Conservation (phyloP, 2,888 invertebrate species). For the Mimachlamys varia region DNA sequence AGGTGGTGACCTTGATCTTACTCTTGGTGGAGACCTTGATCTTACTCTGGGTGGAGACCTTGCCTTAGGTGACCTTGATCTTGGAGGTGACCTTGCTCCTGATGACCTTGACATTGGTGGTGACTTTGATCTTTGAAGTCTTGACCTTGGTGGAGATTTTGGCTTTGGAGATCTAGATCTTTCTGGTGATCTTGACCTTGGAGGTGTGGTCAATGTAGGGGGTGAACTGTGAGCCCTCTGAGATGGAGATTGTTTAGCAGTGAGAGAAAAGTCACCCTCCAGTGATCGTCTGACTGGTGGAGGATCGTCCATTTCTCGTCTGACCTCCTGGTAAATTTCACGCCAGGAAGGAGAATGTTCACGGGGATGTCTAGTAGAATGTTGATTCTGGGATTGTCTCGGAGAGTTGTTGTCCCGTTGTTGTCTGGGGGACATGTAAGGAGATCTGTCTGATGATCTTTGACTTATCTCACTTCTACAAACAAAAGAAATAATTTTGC, state of each 20-base stretch:
- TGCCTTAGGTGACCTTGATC: slow-evolving; percentile 28
- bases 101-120: slow-evolving; percentile 35
- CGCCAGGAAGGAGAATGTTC: slow-evolving; percentile 54
- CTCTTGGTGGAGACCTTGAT: not conserved
- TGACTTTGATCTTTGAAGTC: slow-evolving; percentile 10
- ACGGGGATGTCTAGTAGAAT: not conserved
- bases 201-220: not conserved
- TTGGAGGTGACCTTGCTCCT: not conserved
- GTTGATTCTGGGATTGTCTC: not conserved
- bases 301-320: slow-evolving; percentile 54
- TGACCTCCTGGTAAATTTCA: slow-evolving; percentile 63
- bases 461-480: slow-evolving; percentile 46
- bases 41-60: not conserved
- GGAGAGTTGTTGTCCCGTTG: slow-evolving; percentile 32
- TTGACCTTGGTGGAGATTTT: slow-evolving; percentile 15
- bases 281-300: slow-evolving; percentile 56
- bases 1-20: slow-evolving; percentile 32
- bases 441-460: slow-evolving; percentile 51
- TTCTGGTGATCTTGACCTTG: slow-evolving; percentile 51
- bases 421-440: slow-evolving; percentile 44
- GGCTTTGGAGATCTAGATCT: slow-evolving; percentile 34
- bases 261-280: slow-evolving; percentile 54
- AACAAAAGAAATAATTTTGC: not conserved
- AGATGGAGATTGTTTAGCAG: slow-evolving; percentile 41
- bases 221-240: slow-evolving; percentile 26